Percentiles rank a stretch among this genome's conserved stretches.
Evolutionary conservation across 2,113 vertebrate genomes (phyloP).

Genomic region (Poeciliopsis turrubarensis): DNA sequence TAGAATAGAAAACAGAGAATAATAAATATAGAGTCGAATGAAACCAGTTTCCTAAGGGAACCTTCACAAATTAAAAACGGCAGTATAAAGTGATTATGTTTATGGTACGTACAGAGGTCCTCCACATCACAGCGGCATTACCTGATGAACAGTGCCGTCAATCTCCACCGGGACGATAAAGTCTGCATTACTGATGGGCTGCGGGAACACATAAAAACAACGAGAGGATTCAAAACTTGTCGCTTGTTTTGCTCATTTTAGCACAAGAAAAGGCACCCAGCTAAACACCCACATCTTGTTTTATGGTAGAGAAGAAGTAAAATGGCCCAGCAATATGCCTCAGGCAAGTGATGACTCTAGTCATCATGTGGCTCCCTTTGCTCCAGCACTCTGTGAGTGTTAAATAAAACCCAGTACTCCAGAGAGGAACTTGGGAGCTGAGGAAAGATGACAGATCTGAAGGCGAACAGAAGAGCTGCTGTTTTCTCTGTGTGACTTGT

Average conservation of each 20-base stretch:
- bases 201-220: constrained; percentile 27
- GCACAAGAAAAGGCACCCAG: constrained; percentile 18
- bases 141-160: constrained; percentile 72
- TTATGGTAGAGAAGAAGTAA: constrained; percentile 6
- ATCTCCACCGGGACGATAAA: constrained; percentile 75
- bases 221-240: constrained; percentile 17
- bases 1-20: constrained; percentile 30
- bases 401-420: constrained; percentile 55
- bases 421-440: constrained; percentile 37
- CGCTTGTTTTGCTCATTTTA: not conserved
- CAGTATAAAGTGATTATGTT: constrained; percentile 19
- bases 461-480: constrained; percentile 12
- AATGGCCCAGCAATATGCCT: constrained; percentile 25
- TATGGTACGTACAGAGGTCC: constrained; percentile 17
- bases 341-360: constrained; percentile 38
- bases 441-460: constrained; percentile 39
- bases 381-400: constrained; percentile 30
- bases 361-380: constrained; percentile 46
- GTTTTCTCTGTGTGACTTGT: constrained; percentile 46
- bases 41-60: constrained; percentile 14
- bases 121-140: constrained; percentile 31
- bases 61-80: constrained; percentile 26
- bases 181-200: constrained; percentile 70
- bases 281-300: constrained; percentile 3
- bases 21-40: constrained; percentile 19